Conservation (phyloP, 2,888 invertebrate genomes). For the Napeogenes sylphis region DNA sequence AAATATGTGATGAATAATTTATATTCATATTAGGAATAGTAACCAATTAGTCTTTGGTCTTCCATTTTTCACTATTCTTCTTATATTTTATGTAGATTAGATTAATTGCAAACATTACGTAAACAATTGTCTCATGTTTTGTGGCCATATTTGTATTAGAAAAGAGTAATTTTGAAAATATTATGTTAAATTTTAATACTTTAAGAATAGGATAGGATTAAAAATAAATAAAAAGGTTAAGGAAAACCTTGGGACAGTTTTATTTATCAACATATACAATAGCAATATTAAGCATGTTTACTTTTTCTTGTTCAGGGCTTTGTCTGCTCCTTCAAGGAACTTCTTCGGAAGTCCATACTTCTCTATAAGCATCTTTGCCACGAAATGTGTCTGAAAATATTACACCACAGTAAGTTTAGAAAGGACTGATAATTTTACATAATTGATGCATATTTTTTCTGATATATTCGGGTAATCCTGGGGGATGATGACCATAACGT, state of each 20-base stretch:
- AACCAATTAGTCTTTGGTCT: constrained; percentile 5
- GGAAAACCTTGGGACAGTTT: constrained; percentile 22
- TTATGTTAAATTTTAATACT: background rate
- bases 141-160: constrained; percentile 8
- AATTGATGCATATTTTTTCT: too few species aligned
- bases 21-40: background rate
- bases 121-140: background rate
- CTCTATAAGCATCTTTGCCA: constrained; percentile 78
- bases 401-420: constrained; percentile 1
- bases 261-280: constrained; percentile 21
- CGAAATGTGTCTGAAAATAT: constrained; percentile 64
- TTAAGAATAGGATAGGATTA: constrained; percentile 10
- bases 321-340: constrained; percentile 85
- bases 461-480: too few species aligned
- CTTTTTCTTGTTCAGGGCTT: constrained; percentile 83
- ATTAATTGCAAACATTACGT: too few species aligned
- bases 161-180: background rate
- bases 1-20: background rate
- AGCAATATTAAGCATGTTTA: constrained; percentile 28
- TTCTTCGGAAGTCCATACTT: constrained; percentile 87
- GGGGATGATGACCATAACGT: too few species aligned
- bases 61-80: background rate
- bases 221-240: constrained; percentile 17
- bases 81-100: background rate
- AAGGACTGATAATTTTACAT: too few species aligned